Base-by-base conservation (phyloP, 35 echinoderm and acorn worm species). In the Apostichopus californicus region DNA sequence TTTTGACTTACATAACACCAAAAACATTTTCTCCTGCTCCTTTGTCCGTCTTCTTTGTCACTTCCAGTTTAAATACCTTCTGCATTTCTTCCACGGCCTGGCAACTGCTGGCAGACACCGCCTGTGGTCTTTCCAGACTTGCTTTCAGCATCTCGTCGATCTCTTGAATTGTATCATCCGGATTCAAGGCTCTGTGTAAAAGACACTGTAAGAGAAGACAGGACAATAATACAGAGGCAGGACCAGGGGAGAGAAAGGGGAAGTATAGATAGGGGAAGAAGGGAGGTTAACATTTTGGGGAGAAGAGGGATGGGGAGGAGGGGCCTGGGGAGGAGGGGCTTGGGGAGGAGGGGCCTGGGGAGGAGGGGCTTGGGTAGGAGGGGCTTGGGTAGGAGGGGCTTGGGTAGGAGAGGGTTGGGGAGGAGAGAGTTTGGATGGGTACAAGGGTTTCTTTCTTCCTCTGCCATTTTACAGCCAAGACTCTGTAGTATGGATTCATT, bases 41-140 rank as follows among this genome's bases (percentile, higher is more conserved):
- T 55, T 46, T 81, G 28, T 96, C 95, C 24, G 92, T 81, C 52
- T 95, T 94, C 80, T 94, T 95, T 8, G 92, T 89, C 22, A 77
- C 79, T 75, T 98, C 97, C 17, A 98, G 80, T 68, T 98, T 98
- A 52, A 98, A 98, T 9, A 94, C 81, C 22, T 94, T 80, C 66
- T 93, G 94, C 18, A 98, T 68, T n/a, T 92, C 93, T 60, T 98
- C 91, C 4, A 96, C 95, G 0, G 88, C 6, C 18, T 95, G 57
- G 28, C 86, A 66, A 59, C 95, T 96, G 10, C 78, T 85, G 7
- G 83, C 91, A 34, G 87, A 57, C 63, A 98, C 53, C 26, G 95
- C 95, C 57, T 79, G 72, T 5, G 93, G 93, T 20, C 95, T 91
- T 52, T 98, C 65, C 8, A 98, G 75, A 81, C 60, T 93, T 21